phyloP scores from a whole-genome alignment of 2,888 invertebrate species.

The Xylophagus ater region DNA sequence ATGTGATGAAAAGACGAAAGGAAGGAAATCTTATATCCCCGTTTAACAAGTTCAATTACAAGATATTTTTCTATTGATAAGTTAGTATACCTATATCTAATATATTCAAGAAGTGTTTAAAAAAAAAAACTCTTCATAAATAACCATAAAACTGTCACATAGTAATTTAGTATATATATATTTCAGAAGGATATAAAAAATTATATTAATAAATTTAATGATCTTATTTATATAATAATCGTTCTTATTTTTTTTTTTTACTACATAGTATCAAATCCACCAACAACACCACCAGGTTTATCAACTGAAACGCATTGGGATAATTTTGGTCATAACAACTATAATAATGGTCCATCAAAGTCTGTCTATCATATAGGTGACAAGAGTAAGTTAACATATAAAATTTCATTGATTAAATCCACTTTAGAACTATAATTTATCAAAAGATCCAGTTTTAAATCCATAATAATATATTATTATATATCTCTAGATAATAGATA shows the following conservation, averaged over 20 bases:
- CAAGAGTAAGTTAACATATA: constrained; percentile 14
- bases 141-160: background rate
- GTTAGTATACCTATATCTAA: too few species aligned
- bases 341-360: constrained; percentile 7
- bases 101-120: too few species aligned
- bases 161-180: background rate
- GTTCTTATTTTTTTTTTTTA: constrained; percentile 1
- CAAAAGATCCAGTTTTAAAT: background rate
- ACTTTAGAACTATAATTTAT: background rate
- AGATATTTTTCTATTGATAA: too few species aligned
- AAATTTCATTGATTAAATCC: background rate
- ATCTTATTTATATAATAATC: background rate
- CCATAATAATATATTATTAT: background rate
- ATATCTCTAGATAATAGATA: constrained; percentile 53
- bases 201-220: background rate
- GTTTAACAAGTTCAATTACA: too few species aligned
- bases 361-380: constrained; percentile 11
- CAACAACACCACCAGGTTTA: constrained; percentile 29
- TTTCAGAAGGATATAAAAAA: background rate
- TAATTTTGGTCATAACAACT: constrained; percentile 24
- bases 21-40: too few species aligned
- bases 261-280: constrained; percentile 34
- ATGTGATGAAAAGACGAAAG: too few species aligned
- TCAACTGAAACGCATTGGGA: constrained; percentile 34
- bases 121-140: too few species aligned